Evolutionary conservation across 2,888 invertebrate species (phyloP).

Genomic region (Torymus texanus): DNA sequence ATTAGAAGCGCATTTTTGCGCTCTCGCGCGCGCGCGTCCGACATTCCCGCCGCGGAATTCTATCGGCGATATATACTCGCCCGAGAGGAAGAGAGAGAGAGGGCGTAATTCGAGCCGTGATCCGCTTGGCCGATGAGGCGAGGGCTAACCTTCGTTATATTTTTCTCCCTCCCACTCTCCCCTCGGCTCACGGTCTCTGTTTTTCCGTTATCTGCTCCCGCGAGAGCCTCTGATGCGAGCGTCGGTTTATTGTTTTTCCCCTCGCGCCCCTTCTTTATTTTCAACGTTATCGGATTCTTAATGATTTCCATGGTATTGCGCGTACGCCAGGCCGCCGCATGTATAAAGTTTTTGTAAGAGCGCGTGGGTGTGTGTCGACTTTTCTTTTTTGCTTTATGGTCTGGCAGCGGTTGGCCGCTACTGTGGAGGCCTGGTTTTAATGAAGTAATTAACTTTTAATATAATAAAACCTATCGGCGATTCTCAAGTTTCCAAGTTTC

Average conservation of each 20-base stretch:
- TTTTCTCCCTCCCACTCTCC: not conserved
- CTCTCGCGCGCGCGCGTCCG: conserved; percentile 29
- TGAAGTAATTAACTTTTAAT: no score
- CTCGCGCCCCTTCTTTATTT: not conserved
- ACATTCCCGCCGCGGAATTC: conserved; percentile 60
- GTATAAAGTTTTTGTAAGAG: no score
- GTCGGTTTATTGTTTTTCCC: no score
- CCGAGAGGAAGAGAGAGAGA: conserved; percentile 36
- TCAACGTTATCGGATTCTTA: not conserved
- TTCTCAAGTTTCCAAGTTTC: no score
- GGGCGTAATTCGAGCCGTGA: conserved; percentile 64
- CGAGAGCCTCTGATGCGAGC: no score
- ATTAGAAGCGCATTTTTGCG: conserved; percentile 52
- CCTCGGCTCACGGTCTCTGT: not conserved
- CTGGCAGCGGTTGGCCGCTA: no score
- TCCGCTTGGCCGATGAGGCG: conserved; percentile 58
- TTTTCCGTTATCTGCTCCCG: no score
- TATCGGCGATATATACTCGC: conserved; percentile 58
- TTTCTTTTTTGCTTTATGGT: no score
- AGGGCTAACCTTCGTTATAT: conserved; percentile 18
- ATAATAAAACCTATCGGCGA: no score
- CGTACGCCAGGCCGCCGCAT: no score
- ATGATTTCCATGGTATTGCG: not conserved
- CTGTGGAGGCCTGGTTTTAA: no score
- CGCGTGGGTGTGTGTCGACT: no score